Evolutionary conservation across 2,888 invertebrate species (phyloP).

Genomic region (Meteorus colon): DNA sequence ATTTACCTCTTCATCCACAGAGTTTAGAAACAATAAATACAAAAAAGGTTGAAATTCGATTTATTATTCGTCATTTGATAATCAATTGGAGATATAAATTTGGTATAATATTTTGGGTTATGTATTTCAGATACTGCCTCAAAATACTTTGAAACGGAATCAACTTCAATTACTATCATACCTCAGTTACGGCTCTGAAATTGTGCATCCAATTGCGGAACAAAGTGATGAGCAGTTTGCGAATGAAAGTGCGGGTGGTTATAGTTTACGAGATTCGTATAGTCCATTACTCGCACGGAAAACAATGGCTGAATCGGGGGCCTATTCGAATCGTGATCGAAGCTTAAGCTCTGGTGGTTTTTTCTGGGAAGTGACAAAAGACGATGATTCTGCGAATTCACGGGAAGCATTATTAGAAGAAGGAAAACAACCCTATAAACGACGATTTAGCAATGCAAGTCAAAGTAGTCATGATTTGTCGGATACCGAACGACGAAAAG

Average conservation of each 20-base stretch:
- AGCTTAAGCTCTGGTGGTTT: constrained; percentile 65
- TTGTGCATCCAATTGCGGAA: constrained; percentile 89
- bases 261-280: constrained; percentile 61
- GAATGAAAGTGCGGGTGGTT: constrained; percentile 66
- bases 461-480: constrained; percentile 70
- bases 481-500: constrained; percentile 62
- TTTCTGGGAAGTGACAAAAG: constrained; percentile 59
- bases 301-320: constrained; percentile 58
- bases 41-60: constrained; percentile 62
- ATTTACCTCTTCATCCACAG: constrained; percentile 86
- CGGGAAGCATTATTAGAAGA: constrained; percentile 68
- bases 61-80: background rate
- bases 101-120: background rate
- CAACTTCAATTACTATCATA: constrained; percentile 69
- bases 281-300: constrained; percentile 66
- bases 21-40: constrained; percentile 83
- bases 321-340: constrained; percentile 63
- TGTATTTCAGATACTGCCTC: constrained; percentile 64
- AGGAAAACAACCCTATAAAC: constrained; percentile 60
- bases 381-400: constrained; percentile 68
- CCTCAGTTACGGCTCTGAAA: constrained; percentile 82
- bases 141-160: constrained; percentile 70
- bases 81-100: background rate
- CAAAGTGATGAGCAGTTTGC: constrained; percentile 83
- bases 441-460: constrained; percentile 70